Evolutionary conservation across 2,113 vertebrate genomes (phyloP).

Genomic region (Trematomus loennbergii): DNA sequence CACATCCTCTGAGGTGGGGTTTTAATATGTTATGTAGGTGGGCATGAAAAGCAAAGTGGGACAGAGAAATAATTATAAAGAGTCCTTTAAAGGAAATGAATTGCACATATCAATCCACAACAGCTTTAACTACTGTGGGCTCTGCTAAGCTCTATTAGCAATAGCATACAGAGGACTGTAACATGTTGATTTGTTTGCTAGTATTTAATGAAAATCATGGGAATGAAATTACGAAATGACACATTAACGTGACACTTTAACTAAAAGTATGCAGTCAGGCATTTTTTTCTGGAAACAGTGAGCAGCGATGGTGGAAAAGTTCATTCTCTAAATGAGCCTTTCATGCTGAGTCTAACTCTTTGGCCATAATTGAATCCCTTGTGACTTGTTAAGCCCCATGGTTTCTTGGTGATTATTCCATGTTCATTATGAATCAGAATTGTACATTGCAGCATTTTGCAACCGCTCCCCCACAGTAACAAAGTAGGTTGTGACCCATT

Average conservation of each 20-base stretch:
- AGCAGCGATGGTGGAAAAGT: slow-evolving; percentile 33
- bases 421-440: slow-evolving; percentile 32
- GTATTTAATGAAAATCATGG: not conserved
- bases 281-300: slow-evolving; percentile 5
- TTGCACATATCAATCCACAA: slow-evolving; percentile 19
- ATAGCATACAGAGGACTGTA: not conserved
- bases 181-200: not conserved
- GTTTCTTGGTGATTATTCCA: slow-evolving; percentile 23
- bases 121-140: slow-evolving; percentile 36
- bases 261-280: not conserved
- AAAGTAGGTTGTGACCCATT: slow-evolving; percentile 49
- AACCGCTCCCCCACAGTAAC: slow-evolving; percentile 3
- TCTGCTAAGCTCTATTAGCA: slow-evolving; percentile 2
- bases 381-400: slow-evolving; percentile 31
- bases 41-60: slow-evolving; percentile 59
- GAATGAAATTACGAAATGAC: slow-evolving; percentile 3
- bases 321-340: slow-evolving; percentile 32
- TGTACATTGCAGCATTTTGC: slow-evolving; percentile 4
- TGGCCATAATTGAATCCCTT: slow-evolving; percentile 45
- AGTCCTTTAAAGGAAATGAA: slow-evolving; percentile 41
- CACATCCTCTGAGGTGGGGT: slow-evolving; percentile 41
- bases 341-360: slow-evolving; percentile 33
- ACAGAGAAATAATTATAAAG: slow-evolving; percentile 32
- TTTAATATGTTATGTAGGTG: slow-evolving; percentile 60
- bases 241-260: not conserved